phyloP scores from a whole-genome alignment of 2,797 vertebrate genomes.

The Danio choprae region DNA sequence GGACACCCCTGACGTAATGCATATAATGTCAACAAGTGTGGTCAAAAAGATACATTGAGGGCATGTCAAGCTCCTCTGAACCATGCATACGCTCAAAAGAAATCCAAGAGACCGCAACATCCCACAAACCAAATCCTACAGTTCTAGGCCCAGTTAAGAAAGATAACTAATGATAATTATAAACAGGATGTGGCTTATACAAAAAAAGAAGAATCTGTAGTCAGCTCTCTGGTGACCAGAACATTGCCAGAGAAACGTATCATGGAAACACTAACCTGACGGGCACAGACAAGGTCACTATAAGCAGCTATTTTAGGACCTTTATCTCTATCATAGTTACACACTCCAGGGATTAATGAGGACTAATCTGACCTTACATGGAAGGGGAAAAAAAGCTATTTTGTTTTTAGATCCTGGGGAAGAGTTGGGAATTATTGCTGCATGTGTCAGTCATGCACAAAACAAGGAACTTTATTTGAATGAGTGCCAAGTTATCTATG shows the following conservation, averaged over 20 bases:
- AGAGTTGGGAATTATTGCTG: conserved; percentile 13
- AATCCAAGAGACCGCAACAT: neutral
- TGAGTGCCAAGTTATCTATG: conserved; percentile 34
- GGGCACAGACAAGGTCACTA: conserved; percentile 70
- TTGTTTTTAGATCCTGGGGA: conserved; percentile 45
- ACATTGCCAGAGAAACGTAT: conserved; percentile 57
- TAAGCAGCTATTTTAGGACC: conserved; percentile 70
- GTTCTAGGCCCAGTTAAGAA: neutral
- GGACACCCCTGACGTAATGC: neutral
- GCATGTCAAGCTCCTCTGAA: neutral
- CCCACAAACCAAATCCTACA: neutral
- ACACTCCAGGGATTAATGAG: conserved; percentile 67
- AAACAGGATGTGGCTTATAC: conserved; percentile 50
- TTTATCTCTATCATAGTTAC: conserved; percentile 58
- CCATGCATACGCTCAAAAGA: neutral
- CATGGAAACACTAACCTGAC: conserved; percentile 73
- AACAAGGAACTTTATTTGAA: conserved; percentile 38
- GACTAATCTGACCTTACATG: conserved; percentile 54
- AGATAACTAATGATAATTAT: conserved; percentile 3
- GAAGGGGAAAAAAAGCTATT: conserved; percentile 66
- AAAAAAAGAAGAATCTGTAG: conserved; percentile 9
- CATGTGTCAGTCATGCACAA: neutral
- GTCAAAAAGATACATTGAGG: neutral
- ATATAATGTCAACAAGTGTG: neutral
- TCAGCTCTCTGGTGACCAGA: conserved; percentile 24